phyloP scores from a whole-genome alignment of 2,888 invertebrate species.

The Xanthia icteritia region DNA sequence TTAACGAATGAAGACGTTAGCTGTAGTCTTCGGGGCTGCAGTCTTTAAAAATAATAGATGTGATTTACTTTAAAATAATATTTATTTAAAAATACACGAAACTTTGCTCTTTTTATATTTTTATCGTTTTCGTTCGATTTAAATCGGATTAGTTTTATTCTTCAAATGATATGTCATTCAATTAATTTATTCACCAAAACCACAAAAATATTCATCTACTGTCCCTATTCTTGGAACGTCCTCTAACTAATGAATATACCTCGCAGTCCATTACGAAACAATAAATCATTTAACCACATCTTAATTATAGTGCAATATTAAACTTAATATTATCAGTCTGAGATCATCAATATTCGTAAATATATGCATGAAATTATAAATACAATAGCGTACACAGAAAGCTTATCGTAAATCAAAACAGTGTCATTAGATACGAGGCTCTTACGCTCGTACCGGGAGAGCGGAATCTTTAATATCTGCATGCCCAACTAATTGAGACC shows the following conservation, averaged over 20 bases:
- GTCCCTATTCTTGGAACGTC: slow-evolving; percentile 14
- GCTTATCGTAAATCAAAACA: slow-evolving; percentile 79
- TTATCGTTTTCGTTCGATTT: neutral
- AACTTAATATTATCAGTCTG: slow-evolving; percentile 32
- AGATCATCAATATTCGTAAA: slow-evolving; percentile 31
- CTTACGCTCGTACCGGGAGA: slow-evolving; percentile 73
- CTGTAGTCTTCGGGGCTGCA: neutral
- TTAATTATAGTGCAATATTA: slow-evolving; percentile 46
- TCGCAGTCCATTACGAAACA: slow-evolving; percentile 25
- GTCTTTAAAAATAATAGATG: neutral
- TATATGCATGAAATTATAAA: slow-evolving; percentile 56
- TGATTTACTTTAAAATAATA: neutral
- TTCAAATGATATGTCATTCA: slow-evolving; percentile 10
- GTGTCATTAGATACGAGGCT: slow-evolving; percentile 74
- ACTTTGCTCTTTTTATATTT: neutral
- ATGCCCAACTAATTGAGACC: slow-evolving; percentile 76
- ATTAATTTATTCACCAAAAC: slow-evolving; percentile 28
- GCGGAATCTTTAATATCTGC: slow-evolving; percentile 75
- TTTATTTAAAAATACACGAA: neutral
- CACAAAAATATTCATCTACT: neutral
- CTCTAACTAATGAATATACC: slow-evolving; percentile 25
- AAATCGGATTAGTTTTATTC: neutral
- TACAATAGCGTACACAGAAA: slow-evolving; percentile 69
- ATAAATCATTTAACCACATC: slow-evolving; percentile 48
- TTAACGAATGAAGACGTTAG: slow-evolving; percentile 38